Percentiles rank a stretch among this genome's conserved stretches.
Conservation (phyloP, 2,888 invertebrate species). For the Melikaiella ostensackeni region DNA sequence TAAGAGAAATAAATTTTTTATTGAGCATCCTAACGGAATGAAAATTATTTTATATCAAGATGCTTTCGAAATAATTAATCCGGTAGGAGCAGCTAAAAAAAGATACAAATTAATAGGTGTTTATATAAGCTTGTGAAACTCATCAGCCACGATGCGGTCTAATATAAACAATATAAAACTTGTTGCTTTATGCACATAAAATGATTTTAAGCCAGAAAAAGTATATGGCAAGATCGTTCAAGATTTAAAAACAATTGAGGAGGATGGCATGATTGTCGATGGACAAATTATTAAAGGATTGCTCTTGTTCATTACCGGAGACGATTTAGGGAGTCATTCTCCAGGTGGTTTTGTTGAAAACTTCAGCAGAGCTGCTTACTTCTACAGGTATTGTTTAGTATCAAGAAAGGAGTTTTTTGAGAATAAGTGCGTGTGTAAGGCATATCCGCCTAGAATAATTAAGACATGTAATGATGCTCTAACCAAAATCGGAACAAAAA, state of each 20-base stretch:
- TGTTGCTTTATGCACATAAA: constrained; percentile 61
- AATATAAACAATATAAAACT: constrained; percentile 61
- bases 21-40: constrained; percentile 53
- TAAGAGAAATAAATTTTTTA: constrained; percentile 53
- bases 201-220: constrained; percentile 56
- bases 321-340: constrained; percentile 56
- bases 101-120: constrained; percentile 62
- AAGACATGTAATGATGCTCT: neutral
- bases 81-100: constrained; percentile 62
- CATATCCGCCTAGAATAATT: neutral
- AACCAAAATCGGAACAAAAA: neutral
- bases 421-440: neutral
- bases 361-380: constrained; percentile 52
- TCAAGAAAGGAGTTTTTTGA: constrained; percentile 8
- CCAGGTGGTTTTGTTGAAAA: constrained; percentile 64
- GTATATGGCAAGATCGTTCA: constrained; percentile 55
- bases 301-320: constrained; percentile 54
- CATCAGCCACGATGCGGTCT: constrained; percentile 55
- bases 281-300: constrained; percentile 32
- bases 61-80: constrained; percentile 65
- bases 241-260: constrained; percentile 60
- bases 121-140: constrained; percentile 62
- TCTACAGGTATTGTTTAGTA: constrained; percentile 42
- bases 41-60: constrained; percentile 65
- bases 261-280: constrained; percentile 50